These are phyloP conservation scores for Malurus splendens DNA, from an alignment of 2,797 vertebrate species.

Conservation along the genomic window DNA sequence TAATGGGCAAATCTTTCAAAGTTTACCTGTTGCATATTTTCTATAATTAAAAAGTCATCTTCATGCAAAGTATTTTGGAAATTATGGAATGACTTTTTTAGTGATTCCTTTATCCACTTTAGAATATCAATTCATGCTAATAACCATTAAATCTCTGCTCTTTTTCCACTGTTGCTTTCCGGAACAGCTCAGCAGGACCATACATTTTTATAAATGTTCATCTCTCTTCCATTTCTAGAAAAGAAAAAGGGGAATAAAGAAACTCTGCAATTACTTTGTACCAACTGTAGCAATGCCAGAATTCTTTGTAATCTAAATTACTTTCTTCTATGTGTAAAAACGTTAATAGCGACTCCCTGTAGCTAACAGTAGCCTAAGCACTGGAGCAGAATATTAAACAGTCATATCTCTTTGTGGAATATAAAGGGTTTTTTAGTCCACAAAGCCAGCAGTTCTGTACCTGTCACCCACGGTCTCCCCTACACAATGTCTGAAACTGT, in stretches of 20 bases:
- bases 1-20: not conserved
- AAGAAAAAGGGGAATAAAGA: not conserved
- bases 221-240: not conserved
- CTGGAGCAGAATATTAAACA: slow-evolving; percentile 9
- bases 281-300: not conserved
- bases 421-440: not conserved
- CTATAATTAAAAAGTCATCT: not conserved
- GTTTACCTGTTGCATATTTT: not conserved
- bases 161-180: not conserved
- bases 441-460: not conserved
- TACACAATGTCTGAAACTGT: not conserved
- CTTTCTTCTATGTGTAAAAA: slow-evolving; percentile 7
- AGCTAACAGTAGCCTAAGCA: not conserved
- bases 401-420: not conserved
- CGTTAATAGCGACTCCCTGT: not conserved
- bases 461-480: not conserved
- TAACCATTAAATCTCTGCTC: not conserved
- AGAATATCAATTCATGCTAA: not conserved
- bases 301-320: slow-evolving; percentile 20
- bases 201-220: not conserved
- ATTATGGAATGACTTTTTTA: not conserved
- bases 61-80: not conserved
- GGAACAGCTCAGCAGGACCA: not conserved
- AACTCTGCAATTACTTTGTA: slow-evolving; percentile 30
- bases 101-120: not conserved